phyloP scores from a whole-genome alignment of 2,797 vertebrate genomes.

The Chaetodon trifasciatus region DNA sequence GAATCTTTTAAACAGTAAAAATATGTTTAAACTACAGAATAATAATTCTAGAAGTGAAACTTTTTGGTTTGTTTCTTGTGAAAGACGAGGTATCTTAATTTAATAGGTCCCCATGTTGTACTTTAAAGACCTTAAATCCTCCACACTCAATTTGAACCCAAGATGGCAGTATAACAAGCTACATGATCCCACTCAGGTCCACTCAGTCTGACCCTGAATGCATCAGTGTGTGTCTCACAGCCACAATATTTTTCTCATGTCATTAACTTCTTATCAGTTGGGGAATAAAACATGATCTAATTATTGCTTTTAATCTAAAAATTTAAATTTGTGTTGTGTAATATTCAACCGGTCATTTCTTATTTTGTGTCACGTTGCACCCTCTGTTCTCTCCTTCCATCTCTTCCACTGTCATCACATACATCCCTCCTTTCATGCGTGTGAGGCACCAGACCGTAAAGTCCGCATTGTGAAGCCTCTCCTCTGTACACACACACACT shows the following conservation, averaged over 20 bases:
- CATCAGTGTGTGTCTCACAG: not conserved
- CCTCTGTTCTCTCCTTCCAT: slow-evolving; percentile 24
- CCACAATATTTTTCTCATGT: too few species aligned
- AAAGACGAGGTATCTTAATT: not conserved
- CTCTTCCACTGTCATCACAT: slow-evolving; percentile 28
- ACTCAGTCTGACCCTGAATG: slow-evolving; percentile 4
- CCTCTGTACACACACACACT: not conserved
- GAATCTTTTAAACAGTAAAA: not conserved
- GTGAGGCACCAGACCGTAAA: slow-evolving; percentile 55
- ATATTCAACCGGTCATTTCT: not conserved
- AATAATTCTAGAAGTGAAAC: not conserved
- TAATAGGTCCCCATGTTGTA: not conserved
- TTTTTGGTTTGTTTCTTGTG: not conserved
- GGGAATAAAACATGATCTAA: not conserved
- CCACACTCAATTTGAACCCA: slow-evolving; percentile 50
- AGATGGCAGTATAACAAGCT: slow-evolving; percentile 60
- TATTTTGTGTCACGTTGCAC: slow-evolving; percentile 14
- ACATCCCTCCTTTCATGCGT: slow-evolving; percentile 54
- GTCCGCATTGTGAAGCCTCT: slow-evolving; percentile 37
- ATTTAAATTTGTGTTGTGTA: not conserved
- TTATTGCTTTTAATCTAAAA: not conserved
- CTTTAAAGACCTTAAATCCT: slow-evolving; percentile 1
- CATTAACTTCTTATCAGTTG: not conserved
- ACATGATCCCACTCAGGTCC: slow-evolving; percentile 33
- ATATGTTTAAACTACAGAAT: not conserved